Conservation (phyloP, 2,797 vertebrate species). For the Neosilurus hyrtlii region DNA sequence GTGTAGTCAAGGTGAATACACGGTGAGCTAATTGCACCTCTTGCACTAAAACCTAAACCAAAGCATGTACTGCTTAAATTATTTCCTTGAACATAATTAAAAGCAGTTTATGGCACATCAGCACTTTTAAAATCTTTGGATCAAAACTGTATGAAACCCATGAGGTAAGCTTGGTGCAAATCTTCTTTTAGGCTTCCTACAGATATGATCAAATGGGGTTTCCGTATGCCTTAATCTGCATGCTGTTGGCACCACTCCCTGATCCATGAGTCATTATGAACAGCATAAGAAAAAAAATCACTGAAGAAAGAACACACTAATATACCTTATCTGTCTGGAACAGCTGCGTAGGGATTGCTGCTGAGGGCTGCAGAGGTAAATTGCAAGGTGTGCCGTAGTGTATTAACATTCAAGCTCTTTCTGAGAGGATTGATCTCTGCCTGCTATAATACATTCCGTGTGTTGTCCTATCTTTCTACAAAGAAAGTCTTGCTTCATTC, state of each 20-base stretch:
- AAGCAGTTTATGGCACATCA: slow-evolving; percentile 33
- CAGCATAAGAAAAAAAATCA: slow-evolving; percentile 59
- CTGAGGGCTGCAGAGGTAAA: slow-evolving; percentile 63
- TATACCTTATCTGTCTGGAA: slow-evolving; percentile 68
- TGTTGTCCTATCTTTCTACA: slow-evolving; percentile 59
- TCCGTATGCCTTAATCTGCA: slow-evolving; percentile 60
- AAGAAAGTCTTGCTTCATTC: slow-evolving; percentile 49
- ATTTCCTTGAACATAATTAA: slow-evolving; percentile 43
- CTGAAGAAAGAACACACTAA: slow-evolving; percentile 65
- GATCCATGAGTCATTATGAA: slow-evolving; percentile 67
- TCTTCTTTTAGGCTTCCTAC: slow-evolving; percentile 28
- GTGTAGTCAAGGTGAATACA: slow-evolving; percentile 51
- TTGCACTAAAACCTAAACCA: slow-evolving; percentile 42
- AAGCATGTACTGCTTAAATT: slow-evolving; percentile 31
- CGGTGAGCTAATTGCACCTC: slow-evolving; percentile 49
- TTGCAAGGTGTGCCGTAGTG: slow-evolving; percentile 61
- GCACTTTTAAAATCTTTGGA: slow-evolving; percentile 15
- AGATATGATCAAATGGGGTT: slow-evolving; percentile 63
- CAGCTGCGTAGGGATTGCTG: slow-evolving; percentile 60
- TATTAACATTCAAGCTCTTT: slow-evolving; percentile 67
- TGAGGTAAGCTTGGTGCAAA: slow-evolving; percentile 28
- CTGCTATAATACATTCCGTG: slow-evolving; percentile 50
- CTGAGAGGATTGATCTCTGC: slow-evolving; percentile 60
- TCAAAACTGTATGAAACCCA: slow-evolving; percentile 16
- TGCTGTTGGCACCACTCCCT: slow-evolving; percentile 56